These are phyloP conservation scores for Neoseiulus cucumeris DNA, from an alignment of 1,140 invertebrate species.

Conservation along the genomic window DNA sequence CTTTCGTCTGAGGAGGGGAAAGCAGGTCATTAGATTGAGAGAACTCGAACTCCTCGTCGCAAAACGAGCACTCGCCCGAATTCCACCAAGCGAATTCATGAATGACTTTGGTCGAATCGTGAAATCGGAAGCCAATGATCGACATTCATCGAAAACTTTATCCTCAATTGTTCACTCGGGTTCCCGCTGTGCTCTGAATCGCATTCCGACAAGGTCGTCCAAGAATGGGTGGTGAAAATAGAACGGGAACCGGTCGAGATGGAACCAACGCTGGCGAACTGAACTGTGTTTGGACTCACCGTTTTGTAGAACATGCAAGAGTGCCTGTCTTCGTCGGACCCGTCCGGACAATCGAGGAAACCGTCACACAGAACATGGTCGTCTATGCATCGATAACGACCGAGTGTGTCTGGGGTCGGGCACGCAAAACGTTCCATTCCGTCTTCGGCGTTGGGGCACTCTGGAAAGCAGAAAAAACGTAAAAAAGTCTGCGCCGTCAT, in stretches of 20 bases:
- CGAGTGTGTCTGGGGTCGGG: slow-evolving; percentile 66
- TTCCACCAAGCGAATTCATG: too few species aligned
- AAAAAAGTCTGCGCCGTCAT: too few species aligned
- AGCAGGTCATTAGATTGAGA: too few species aligned
- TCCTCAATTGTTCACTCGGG: slow-evolving; percentile 14
- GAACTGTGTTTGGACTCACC: slow-evolving; percentile 35
- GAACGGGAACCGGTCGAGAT: neutral
- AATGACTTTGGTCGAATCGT: too few species aligned
- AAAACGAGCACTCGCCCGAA: too few species aligned
- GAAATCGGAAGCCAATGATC: too few species aligned
- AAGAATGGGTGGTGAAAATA: neutral
- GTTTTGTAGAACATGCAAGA: slow-evolving; percentile 95
- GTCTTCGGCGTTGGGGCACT: slow-evolving; percentile 74
- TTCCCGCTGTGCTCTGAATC: slow-evolving; percentile 8
- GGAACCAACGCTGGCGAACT: neutral
- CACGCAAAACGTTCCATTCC: slow-evolving; percentile 85
- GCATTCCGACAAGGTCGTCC: neutral
- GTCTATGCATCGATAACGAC: slow-evolving; percentile 80
- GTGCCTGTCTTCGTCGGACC: slow-evolving; percentile 72
- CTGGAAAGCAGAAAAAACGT: slow-evolving; percentile 35
- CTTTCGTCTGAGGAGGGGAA: slow-evolving; percentile 56
- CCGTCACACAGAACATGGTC: slow-evolving; percentile 85
- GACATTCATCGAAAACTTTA: neutral
- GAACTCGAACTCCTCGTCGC: too few species aligned
- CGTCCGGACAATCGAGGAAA: slow-evolving; percentile 76